Evolutionary conservation across 2,797 vertebrate genomes (phyloP), one percentile per base, ranked within the genome.

Genomic region (Bufotes viridis): DNA sequence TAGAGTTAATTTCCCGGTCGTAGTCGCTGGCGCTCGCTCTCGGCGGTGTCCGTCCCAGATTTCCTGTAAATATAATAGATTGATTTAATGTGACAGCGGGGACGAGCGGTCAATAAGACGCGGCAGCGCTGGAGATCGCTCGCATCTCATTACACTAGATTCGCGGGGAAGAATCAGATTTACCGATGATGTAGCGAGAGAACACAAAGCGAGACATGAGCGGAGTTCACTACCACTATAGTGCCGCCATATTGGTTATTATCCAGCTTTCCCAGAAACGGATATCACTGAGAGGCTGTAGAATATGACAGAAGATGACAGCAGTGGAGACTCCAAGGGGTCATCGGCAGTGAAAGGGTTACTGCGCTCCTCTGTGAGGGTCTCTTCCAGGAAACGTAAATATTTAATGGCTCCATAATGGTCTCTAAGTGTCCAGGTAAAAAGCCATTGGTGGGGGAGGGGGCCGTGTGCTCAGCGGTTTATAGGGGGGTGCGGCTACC

Each of bases 341-440:
- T 26, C 69, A 72, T 26, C 18, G 20, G 72, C 34, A 75, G 49
- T n/a, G 49, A 55, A 53, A 2, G 53, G 55, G 78, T 60, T 79
- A 60, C n/a, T 26, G 34, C 34, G 7, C 34, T 49, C 34, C 26
- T 79, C 53, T 58, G 78, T 58, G 76, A 78, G 76, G 76, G 76
- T 60, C 78, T 29, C 24, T 17, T 60, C 60, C 60, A 24, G n/a
- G 42, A 10, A 60, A 29, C 20, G 26, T 78, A 78, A 79, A 79
- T 79, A 79, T 79, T 78, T 79, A 58, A 79, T 79, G 70, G 1
- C 24, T 13, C 55, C 26, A 60, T 79, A 78, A 78, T 78, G 53
- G 55, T 24, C 55, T 58, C n/a, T 79, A 58, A 78, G 76, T 79
- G 78, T 60, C 78, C 76, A 26, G 14, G 42, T 75, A 51, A 75